A percentile compares a stretch with the other conserved stretches of the same genome.
Evolutionary conservation across 2,797 vertebrate genomes (phyloP).

Genomic region (Hyperoplus immaculatus): DNA sequence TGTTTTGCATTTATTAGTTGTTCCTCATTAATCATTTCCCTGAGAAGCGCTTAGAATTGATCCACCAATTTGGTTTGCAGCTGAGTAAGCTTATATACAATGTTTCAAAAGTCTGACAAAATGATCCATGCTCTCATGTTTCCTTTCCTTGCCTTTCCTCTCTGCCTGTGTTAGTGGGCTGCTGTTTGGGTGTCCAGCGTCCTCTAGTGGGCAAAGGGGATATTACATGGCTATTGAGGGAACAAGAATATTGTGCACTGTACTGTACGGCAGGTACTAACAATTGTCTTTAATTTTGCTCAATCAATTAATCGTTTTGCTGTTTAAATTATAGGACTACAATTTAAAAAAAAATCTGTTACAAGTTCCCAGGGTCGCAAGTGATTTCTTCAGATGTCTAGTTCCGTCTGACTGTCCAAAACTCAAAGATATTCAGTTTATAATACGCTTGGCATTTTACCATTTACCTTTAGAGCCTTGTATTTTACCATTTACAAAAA

Average conservation of each 20-base stretch:
- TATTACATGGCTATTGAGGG: not conserved
- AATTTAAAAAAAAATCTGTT: not conserved
- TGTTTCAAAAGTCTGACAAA: constrained; percentile 37
- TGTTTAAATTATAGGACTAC: not conserved
- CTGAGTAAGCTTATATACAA: constrained; percentile 42
- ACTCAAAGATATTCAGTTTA: not conserved
- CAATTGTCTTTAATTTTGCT: not conserved
- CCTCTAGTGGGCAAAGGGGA: constrained; percentile 42
- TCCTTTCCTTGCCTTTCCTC: constrained; percentile 28
- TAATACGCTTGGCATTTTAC: not conserved
- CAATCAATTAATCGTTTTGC: not conserved
- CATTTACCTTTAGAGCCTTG: no score
- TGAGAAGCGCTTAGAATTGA: constrained; percentile 28
- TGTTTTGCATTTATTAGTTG: constrained; percentile 25
- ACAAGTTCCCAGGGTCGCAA: not conserved
- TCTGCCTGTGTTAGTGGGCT: constrained; percentile 15
- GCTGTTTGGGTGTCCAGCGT: not conserved
- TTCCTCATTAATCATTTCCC: constrained; percentile 21
- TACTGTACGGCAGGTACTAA: not conserved
- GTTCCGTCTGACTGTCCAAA: not conserved
- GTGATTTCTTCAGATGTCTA: not conserved
- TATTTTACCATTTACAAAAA: not conserved
- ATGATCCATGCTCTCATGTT: constrained; percentile 56
- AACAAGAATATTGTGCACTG: not conserved
- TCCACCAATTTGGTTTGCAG: constrained; percentile 30